These are phyloP conservation scores for Labroides dimidiatus DNA, from an alignment of 2,797 vertebrate species.

Conservation along the genomic window DNA sequence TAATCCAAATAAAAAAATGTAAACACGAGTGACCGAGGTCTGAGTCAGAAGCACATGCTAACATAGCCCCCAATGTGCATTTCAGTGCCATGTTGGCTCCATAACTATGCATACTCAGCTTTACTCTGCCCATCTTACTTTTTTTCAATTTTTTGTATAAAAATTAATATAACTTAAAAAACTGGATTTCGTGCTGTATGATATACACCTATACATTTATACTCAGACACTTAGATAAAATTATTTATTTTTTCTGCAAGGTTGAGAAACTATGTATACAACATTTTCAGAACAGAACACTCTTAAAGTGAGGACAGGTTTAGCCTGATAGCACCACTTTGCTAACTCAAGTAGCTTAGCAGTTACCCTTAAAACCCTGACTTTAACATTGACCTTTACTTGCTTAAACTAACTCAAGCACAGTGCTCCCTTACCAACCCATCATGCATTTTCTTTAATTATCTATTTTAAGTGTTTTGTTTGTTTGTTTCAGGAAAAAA, in stretches of 20 bases:
- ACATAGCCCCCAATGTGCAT: conserved; percentile 6
- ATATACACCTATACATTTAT: conserved; percentile 19
- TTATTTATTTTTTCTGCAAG: conserved; percentile 10
- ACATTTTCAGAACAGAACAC: not conserved
- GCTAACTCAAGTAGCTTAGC: conserved; percentile 11
- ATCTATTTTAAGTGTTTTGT: conserved; percentile 15
- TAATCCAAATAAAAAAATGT: conserved; percentile 7
- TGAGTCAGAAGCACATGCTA: conserved; percentile 36
- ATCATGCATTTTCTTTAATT: conserved; percentile 49
- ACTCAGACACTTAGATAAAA: conserved; percentile 11
- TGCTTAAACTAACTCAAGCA: conserved; percentile 51
- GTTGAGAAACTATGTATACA: not conserved
- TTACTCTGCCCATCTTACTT: no score
- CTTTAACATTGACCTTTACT: conserved; percentile 14
- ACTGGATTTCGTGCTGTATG: not conserved
- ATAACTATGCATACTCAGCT: conserved; percentile 25
- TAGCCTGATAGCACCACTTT: conserved; percentile 22
- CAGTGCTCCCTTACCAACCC: conserved; percentile 42
- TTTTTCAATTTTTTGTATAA: conserved; percentile 34
- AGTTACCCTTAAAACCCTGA: conserved; percentile 19
- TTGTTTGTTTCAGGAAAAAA: conserved; percentile 34
- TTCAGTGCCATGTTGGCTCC: conserved; percentile 25
- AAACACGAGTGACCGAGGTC: conserved; percentile 36
- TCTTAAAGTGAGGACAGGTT: conserved; percentile 15
- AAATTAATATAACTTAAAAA: conserved; percentile 5